phyloP scores from a whole-genome alignment of 2,888 invertebrate species.

The Cabera pusaria region DNA sequence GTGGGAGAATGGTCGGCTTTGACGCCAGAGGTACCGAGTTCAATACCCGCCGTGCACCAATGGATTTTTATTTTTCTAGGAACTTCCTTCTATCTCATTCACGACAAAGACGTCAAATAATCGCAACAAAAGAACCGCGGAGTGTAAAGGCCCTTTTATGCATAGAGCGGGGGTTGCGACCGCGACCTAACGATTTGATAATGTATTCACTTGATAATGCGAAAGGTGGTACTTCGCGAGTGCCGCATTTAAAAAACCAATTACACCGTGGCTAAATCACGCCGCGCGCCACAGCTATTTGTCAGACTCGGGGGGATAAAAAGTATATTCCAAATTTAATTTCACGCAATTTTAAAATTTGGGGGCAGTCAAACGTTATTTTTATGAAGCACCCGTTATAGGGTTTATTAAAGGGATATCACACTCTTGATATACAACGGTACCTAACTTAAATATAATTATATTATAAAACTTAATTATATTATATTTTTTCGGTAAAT shows the following conservation, averaged over 20 bases:
- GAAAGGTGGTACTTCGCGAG: constrained; percentile 79
- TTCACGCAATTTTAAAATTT: constrained; percentile 80
- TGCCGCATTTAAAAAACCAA: constrained; percentile 82
- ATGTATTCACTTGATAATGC: constrained; percentile 83
- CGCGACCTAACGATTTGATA: constrained; percentile 81
- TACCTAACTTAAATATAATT: constrained; percentile 3
- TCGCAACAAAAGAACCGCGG: too few species aligned
- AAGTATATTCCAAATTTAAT: constrained; percentile 82
- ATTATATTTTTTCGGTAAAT: too few species aligned
- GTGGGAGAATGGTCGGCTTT: too few species aligned
- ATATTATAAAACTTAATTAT: too few species aligned
- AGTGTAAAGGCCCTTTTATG: constrained; percentile 55
- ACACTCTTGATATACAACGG: constrained; percentile 22
- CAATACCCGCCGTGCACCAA: too few species aligned
- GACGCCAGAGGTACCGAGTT: too few species aligned
- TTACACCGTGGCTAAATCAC: constrained; percentile 81
- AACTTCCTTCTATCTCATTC: too few species aligned
- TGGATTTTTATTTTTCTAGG: too few species aligned
- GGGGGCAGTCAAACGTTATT: constrained; percentile 67
- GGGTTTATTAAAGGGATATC: constrained; percentile 65
- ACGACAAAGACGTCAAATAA: too few species aligned
- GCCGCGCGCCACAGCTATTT: constrained; percentile 74
- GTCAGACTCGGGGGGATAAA: constrained; percentile 79
- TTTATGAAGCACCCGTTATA: constrained; percentile 64
- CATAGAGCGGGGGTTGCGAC: constrained; percentile 65